Percentiles rank a stretch among this genome's conserved stretches.
phyloP scores from a whole-genome alignment of 1,140 invertebrate genomes.

The Anthonomus grandis region DNA sequence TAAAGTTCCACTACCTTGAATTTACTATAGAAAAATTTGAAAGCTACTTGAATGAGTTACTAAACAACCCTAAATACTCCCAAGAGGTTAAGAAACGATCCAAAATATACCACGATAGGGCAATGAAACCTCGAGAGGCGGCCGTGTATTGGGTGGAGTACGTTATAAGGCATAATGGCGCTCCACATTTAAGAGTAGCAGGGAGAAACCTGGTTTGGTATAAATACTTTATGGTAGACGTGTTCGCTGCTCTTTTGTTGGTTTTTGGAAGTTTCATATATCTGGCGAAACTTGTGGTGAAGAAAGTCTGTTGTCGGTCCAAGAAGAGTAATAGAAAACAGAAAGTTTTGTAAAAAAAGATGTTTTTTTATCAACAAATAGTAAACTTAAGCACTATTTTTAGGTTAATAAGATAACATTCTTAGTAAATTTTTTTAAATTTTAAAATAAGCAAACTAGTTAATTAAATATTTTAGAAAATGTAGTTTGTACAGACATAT shows the following conservation, averaged over 20 bases:
- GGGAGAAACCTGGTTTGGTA: conserved; percentile 57
- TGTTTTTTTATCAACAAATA: no score
- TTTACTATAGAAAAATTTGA: neutral
- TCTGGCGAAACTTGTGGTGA: no score
- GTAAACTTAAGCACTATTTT: no score
- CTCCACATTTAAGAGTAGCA: conserved; percentile 58
- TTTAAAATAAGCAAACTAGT: no score
- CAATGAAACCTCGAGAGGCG: conserved; percentile 54
- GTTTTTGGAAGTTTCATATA: neutral
- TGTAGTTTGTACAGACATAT: no score
- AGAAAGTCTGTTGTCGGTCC: no score
- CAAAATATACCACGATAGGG: conserved; percentile 53
- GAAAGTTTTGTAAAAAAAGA: no score
- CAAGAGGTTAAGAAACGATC: conserved; percentile 51
- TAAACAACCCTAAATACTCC: conserved; percentile 13
- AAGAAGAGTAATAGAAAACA: no score
- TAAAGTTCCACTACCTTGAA: conserved; percentile 35
- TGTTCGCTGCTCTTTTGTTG: conserved; percentile 2
- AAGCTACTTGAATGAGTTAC: neutral
- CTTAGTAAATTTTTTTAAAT: no score
- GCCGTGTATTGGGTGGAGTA: conserved; percentile 69
- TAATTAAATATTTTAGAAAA: no score
- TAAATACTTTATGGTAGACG: conserved; percentile 47
- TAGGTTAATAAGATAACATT: no score
- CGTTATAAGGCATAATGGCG: conserved; percentile 63